A percentile compares a stretch with the other conserved stretches of the same genome.
Evolutionary conservation across 2,113 vertebrate genomes (phyloP).

Genomic region (Brienomyrus longianalis): DNA sequence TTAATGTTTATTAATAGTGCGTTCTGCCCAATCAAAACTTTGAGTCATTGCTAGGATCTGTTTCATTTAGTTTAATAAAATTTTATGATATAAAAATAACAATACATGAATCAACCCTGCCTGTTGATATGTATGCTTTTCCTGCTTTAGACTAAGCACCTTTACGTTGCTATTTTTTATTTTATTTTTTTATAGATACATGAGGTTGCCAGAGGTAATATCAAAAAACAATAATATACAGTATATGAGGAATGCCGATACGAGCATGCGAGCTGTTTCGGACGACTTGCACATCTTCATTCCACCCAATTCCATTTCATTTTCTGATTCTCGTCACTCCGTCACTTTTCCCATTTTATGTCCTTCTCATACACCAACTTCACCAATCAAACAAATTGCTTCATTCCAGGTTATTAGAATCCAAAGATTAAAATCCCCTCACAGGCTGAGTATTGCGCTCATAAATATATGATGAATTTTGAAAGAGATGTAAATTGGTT

Average conservation of each 20-base stretch:
- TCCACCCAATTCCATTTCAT: neutral
- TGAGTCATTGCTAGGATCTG: neutral
- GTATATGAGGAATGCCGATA: neutral
- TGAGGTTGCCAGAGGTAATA: neutral
- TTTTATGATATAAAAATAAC: neutral
- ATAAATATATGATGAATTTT: conserved; percentile 5
- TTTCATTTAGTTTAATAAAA: neutral
- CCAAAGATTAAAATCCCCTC: neutral
- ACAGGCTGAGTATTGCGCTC: neutral
- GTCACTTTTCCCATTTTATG: neutral
- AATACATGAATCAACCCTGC: neutral
- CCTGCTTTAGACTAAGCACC: neutral
- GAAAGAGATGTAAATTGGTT: conserved; percentile 5
- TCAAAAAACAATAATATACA: neutral
- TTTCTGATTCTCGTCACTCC: neutral
- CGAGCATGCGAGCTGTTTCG: neutral
- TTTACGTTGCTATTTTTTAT: neutral
- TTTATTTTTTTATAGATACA: neutral
- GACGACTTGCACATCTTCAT: neutral
- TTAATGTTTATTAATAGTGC: neutral
- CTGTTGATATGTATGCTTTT: neutral
- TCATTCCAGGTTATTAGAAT: neutral
- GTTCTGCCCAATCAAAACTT: neutral
- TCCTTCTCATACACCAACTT: neutral
- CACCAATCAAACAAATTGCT: neutral